A percentile compares a stretch with the other conserved stretches of the same genome.
These are phyloP conservation scores for Drosophila algonquin DNA, from an alignment of 2,888 invertebrate genomes.

Conservation along the genomic window DNA sequence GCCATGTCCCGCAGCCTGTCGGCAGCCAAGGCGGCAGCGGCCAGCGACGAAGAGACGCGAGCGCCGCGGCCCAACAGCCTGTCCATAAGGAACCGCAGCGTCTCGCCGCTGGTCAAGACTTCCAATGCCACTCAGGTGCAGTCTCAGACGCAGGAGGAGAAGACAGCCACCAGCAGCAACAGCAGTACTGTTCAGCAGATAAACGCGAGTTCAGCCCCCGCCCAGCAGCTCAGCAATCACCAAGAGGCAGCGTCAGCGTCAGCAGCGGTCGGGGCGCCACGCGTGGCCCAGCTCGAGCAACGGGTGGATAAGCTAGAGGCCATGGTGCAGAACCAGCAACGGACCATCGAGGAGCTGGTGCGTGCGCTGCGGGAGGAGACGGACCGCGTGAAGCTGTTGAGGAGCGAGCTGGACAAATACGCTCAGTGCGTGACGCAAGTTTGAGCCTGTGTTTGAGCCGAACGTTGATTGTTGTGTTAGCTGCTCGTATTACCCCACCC, in stretches of 20 bases:
- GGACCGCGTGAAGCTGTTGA: slow-evolving; percentile 87
- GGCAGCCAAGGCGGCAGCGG: slow-evolving; percentile 47
- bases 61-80: slow-evolving; percentile 80
- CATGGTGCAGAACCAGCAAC: slow-evolving; percentile 83
- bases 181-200: slow-evolving; percentile 6
- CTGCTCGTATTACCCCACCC: slow-evolving; percentile 35
- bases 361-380: slow-evolving; percentile 87
- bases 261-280: slow-evolving; percentile 39
- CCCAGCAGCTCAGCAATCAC: slow-evolving; percentile 51
- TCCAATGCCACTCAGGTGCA: slow-evolving; percentile 37
- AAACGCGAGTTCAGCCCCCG: slow-evolving; percentile 23
- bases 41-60: slow-evolving; percentile 77
- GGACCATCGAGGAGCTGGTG: slow-evolving; percentile 87
- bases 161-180: slow-evolving; percentile 29
- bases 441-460: slow-evolving; percentile 80
- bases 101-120: slow-evolving; percentile 78
- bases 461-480: slow-evolving; percentile 43
- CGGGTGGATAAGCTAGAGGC: slow-evolving; percentile 82
- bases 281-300: slow-evolving; percentile 80
- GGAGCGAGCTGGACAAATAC: slow-evolving; percentile 88
- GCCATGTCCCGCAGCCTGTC: slow-evolving; percentile 65
- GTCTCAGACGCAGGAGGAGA: slow-evolving; percentile 48
- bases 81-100: slow-evolving; percentile 81
- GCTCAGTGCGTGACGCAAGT: slow-evolving; percentile 90
- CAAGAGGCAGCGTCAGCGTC: slow-evolving; percentile 14